These are phyloP conservation scores for Bedellia somnulentella DNA, from an alignment of 2,888 invertebrate species.

Conservation along the genomic window DNA sequence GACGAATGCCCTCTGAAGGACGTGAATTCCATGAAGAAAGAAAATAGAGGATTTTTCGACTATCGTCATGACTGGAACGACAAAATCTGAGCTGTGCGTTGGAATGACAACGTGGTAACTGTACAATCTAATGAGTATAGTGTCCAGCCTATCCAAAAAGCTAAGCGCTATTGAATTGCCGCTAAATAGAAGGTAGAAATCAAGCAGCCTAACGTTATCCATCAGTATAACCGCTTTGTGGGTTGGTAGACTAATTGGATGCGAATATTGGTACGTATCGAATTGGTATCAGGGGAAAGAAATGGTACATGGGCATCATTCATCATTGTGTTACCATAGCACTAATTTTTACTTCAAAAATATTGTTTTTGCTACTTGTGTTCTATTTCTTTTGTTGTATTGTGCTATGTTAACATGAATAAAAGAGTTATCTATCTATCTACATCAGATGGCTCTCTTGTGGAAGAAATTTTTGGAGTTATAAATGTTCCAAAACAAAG, in stretches of 20 bases:
- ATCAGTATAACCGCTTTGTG: slow-evolving; percentile 7
- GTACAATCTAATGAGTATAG: slow-evolving; percentile 10
- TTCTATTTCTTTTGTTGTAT: no score
- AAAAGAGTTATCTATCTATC: no score
- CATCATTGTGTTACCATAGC: no score
- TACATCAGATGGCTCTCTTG: no score
- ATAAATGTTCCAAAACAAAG: no score
- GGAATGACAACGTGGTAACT: slow-evolving; percentile 11
- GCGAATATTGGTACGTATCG: slow-evolving; percentile 9
- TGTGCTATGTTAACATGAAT: no score
- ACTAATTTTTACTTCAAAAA: no score
- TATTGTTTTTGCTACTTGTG: no score
- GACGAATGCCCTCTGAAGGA: slow-evolving; percentile 3
- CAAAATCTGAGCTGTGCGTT: slow-evolving; percentile 9
- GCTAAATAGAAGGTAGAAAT: slow-evolving; percentile 1
- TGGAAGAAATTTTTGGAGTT: no score
- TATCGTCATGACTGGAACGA: neutral
- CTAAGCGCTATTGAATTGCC: slow-evolving; percentile 8
- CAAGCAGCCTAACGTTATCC: slow-evolving; percentile 6
- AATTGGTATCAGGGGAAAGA: slow-evolving; percentile 10
- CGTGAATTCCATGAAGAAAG: slow-evolving; percentile 1
- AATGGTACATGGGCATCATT: slow-evolving; percentile 10
- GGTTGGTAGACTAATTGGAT: slow-evolving; percentile 6
- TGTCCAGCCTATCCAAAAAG: slow-evolving; percentile 8
- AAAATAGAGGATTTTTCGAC: slow-evolving; percentile 1